phyloP scores from a whole-genome alignment of 2,888 invertebrate genomes.

The Cyclophora albipunctata region DNA sequence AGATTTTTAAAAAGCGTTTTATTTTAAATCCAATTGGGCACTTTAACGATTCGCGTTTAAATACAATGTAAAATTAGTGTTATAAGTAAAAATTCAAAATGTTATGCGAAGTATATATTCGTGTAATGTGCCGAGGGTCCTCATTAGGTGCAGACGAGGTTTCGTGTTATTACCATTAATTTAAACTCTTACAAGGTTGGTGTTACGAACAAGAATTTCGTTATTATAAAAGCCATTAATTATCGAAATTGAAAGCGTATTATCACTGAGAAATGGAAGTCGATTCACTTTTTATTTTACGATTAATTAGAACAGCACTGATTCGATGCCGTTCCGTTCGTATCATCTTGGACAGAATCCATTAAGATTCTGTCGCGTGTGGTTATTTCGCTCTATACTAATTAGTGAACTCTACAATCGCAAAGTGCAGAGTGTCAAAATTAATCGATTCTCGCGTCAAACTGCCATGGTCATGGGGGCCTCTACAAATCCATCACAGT shows the following conservation, averaged over 20 bases:
- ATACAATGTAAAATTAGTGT: slow-evolving; percentile 6
- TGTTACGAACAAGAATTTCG: slow-evolving; percentile 13
- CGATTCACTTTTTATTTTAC: slow-evolving; percentile 24
- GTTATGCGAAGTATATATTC: not conserved
- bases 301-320: slow-evolving; percentile 50
- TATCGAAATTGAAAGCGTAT: slow-evolving; percentile 36
- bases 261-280: slow-evolving; percentile 27
- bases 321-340: slow-evolving; percentile 44
- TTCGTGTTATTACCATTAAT: slow-evolving; percentile 20
- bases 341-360: slow-evolving; percentile 62
- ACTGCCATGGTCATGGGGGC: slow-evolving; percentile 39
- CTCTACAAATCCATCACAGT: slow-evolving; percentile 42
- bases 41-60: slow-evolving; percentile 28
- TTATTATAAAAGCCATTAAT: slow-evolving; percentile 36
- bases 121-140: not conserved
- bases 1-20: slow-evolving; percentile 34
- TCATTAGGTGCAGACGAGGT: slow-evolving; percentile 6
- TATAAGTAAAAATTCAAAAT: slow-evolving; percentile 3
- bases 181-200: slow-evolving; percentile 4
- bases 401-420: slow-evolving; percentile 55
- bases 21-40: slow-evolving; percentile 36
- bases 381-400: slow-evolving; percentile 36
- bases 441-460: slow-evolving; percentile 64
- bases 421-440: slow-evolving; percentile 55
- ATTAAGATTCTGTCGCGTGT: slow-evolving; percentile 56